Evolutionary conservation across 2,888 invertebrate species (phyloP).

Genomic region (Amphipyra tragopoginis): DNA sequence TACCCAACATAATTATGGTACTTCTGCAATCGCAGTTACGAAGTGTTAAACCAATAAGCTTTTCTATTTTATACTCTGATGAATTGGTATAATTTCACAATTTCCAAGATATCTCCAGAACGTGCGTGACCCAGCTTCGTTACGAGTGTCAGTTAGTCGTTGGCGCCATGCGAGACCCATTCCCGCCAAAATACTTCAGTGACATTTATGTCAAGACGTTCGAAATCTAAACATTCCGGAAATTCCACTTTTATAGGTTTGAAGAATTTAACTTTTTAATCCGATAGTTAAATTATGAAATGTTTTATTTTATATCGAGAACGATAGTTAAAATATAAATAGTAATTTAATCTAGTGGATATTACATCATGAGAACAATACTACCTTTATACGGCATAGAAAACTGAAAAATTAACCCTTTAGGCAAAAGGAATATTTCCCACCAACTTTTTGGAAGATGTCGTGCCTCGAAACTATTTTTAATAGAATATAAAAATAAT

Average conservation of each 20-base stretch:
- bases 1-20: too few species aligned
- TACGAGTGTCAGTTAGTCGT: conserved; percentile 18
- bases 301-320: background rate
- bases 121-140: conserved; percentile 19
- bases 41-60: too few species aligned
- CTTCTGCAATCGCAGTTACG: too few species aligned
- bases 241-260: conserved; percentile 52
- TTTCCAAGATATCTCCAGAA: conserved; percentile 17
- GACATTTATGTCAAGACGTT: conserved; percentile 59
- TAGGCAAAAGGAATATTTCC: too few species aligned
- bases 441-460: too few species aligned
- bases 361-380: too few species aligned
- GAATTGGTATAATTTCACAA: conserved; percentile 9
- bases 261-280: conserved; percentile 27
- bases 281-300: background rate
- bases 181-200: conserved; percentile 59
- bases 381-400: too few species aligned
- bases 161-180: conserved; percentile 42
- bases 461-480: too few species aligned
- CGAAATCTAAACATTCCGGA: conserved; percentile 66
- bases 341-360: background rate
- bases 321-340: background rate
- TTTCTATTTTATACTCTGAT: background rate
- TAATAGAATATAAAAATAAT: too few species aligned
- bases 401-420: too few species aligned